Evolutionary conservation across 2,888 invertebrate genomes (phyloP).

Genomic region (Anthophora plumipes): DNA sequence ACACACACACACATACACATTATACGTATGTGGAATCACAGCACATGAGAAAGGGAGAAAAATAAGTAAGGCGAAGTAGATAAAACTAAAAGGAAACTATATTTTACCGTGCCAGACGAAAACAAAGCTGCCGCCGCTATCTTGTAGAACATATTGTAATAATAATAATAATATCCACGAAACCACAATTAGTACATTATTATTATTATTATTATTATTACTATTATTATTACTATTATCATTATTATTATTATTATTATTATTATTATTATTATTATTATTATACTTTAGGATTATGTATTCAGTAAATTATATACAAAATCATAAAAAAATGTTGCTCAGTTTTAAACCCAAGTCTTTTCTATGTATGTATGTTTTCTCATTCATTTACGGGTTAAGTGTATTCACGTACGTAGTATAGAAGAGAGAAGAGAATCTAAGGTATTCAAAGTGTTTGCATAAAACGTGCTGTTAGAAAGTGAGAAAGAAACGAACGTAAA

Average conservation of each 20-base stretch:
- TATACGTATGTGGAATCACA: too few relatives aligned
- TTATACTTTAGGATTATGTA: slow-evolving; percentile 75
- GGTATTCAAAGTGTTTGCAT: background rate
- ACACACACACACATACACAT: background rate
- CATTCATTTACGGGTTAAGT: background rate
- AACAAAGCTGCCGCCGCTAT: slow-evolving; percentile 76
- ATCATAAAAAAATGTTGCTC: slow-evolving; percentile 45
- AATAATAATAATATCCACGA: slow-evolving; percentile 65
- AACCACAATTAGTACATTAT: slow-evolving; percentile 59
- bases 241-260: slow-evolving; percentile 2
- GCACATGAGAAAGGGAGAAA: too few relatives aligned
- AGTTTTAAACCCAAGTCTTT: slow-evolving; percentile 9
- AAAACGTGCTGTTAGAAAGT: background rate
- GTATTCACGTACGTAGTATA: background rate
- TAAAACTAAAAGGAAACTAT: slow-evolving; percentile 62
- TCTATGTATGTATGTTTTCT: background rate
- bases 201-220: slow-evolving; percentile 21
- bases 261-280: slow-evolving; percentile 32
- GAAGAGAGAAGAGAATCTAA: background rate
- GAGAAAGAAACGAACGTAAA: background rate
- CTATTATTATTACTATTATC: too few relatives aligned
- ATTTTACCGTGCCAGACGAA: slow-evolving; percentile 72
- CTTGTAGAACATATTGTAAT: slow-evolving; percentile 75
- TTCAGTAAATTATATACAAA: slow-evolving; percentile 80
- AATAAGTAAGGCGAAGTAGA: slow-evolving; percentile 40